These are phyloP conservation scores for Nasonia giraulti DNA, from an alignment of 1,140 invertebrate genomes.

Conservation along the genomic window DNA sequence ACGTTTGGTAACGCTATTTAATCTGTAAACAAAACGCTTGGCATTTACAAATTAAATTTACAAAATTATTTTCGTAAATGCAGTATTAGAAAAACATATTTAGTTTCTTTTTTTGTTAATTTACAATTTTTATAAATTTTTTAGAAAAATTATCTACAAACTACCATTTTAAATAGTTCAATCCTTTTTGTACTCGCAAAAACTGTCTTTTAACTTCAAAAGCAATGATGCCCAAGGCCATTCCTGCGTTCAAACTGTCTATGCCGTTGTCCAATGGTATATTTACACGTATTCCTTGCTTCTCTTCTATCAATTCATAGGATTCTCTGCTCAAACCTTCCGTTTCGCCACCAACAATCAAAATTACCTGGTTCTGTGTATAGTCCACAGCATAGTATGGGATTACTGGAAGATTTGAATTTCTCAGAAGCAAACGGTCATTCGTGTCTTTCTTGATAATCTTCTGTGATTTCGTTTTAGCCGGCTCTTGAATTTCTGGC, in stretches of 20 bases:
- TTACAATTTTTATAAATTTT: constrained; percentile 9
- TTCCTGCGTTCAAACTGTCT: constrained; percentile 90
- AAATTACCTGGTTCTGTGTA: constrained; percentile 72
- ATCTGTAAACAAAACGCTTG: not conserved
- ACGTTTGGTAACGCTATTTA: not conserved
- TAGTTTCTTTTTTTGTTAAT: not conserved
- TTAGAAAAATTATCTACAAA: not conserved
- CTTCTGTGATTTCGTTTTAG: constrained; percentile 4
- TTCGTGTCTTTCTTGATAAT: constrained; percentile 24
- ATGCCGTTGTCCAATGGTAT: constrained; percentile 86
- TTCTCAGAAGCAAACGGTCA: constrained; percentile 33
- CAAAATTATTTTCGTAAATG: not conserved
- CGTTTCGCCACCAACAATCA: constrained; percentile 93
- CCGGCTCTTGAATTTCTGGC: constrained; percentile 23
- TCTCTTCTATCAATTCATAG: constrained; percentile 75
- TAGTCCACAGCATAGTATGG: constrained; percentile 81
- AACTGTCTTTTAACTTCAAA: constrained; percentile 90
- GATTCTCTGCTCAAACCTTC: constrained; percentile 85
- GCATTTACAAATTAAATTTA: constrained; percentile 14
- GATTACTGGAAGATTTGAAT: constrained; percentile 73
- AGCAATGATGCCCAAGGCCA: constrained; percentile 86
- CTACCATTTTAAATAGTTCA: not conserved
- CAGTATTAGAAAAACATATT: not conserved
- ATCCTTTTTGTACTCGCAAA: constrained; percentile 26
- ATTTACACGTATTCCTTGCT: constrained; percentile 79